Evolutionary conservation across 2,888 invertebrate species (phyloP).

Genomic region (Hydraecia micacea): DNA sequence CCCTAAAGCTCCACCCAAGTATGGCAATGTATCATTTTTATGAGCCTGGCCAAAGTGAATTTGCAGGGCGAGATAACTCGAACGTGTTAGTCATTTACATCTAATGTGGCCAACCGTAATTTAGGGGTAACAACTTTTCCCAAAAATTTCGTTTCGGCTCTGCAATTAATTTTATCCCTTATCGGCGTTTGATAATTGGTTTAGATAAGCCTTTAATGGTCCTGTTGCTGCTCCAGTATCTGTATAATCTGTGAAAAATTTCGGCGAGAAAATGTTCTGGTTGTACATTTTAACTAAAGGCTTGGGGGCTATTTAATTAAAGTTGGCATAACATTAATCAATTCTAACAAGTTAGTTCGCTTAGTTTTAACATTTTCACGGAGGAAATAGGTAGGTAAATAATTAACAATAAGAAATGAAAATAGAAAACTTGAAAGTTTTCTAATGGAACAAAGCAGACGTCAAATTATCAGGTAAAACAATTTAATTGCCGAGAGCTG

Average conservation of each 20-base stretch:
- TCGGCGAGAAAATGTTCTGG: slow-evolving; percentile 25
- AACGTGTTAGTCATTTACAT: slow-evolving; percentile 86
- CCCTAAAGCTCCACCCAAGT: slow-evolving; percentile 80
- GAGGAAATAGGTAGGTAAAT: background rate
- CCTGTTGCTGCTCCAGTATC: slow-evolving; percentile 53
- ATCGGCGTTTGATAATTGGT: slow-evolving; percentile 66
- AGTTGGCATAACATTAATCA: slow-evolving; percentile 15
- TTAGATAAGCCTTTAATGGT: slow-evolving; percentile 64
- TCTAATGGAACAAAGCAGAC: slow-evolving; percentile 1
- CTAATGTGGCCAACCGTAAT: slow-evolving; percentile 71
- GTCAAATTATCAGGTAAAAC: slow-evolving; percentile 19
- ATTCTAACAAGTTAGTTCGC: slow-evolving; percentile 2
- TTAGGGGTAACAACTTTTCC: slow-evolving; percentile 61
- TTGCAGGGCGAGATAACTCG: slow-evolving; percentile 86
- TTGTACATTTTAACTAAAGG: slow-evolving; percentile 19
- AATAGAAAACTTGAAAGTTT: background rate
- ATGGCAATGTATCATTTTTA: slow-evolving; percentile 88
- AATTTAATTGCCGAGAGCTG: slow-evolving; percentile 5
- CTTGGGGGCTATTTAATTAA: slow-evolving; percentile 12
- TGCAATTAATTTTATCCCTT: slow-evolving; percentile 65
- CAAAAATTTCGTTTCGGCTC: slow-evolving; percentile 58
- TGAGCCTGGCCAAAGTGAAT: slow-evolving; percentile 87
- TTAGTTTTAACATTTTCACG: background rate
- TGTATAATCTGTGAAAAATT: slow-evolving; percentile 53
- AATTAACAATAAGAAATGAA: background rate